Evolutionary conservation across 1,140 invertebrate species (phyloP).

Genomic region (Caenorhabditis latens): DNA sequence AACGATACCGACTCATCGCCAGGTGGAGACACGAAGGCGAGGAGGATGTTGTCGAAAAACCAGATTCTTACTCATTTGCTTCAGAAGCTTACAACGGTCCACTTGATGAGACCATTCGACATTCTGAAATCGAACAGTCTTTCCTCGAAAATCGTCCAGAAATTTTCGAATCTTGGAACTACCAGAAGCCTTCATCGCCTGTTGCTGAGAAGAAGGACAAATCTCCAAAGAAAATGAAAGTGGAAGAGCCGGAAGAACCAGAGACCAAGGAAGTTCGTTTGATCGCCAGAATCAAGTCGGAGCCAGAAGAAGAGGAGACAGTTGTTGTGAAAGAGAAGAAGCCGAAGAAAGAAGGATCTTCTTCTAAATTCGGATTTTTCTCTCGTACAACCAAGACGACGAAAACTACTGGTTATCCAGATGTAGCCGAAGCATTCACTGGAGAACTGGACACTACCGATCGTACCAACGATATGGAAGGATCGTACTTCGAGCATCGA

Average conservation of each 20-base stretch:
- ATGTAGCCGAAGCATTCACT: neutral
- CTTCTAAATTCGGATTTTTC: conserved; percentile 29
- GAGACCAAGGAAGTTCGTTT: neutral
- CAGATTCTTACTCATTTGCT: neutral
- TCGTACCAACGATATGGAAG: conserved; percentile 11
- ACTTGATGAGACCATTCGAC: neutral
- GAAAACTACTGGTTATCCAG: neutral
- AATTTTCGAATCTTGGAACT: conserved; percentile 70
- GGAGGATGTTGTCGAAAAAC: conserved; percentile 71
- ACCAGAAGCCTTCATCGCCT: conserved; percentile 59
- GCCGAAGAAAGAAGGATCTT: neutral
- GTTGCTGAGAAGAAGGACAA: no score
- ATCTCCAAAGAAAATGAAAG: no score
- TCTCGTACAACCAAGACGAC: neutral
- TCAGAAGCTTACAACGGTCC: conserved; percentile 48
- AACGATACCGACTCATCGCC: neutral
- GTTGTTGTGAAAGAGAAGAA: neutral
- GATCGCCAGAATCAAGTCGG: neutral
- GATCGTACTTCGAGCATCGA: neutral
- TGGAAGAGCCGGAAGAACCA: no score
- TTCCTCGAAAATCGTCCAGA: conserved; percentile 42
- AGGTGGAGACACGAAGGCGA: conserved; percentile 53
- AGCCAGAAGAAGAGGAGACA: neutral
- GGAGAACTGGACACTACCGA: neutral
- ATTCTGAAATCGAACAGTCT: conserved; percentile 20